These are phyloP conservation scores for Tauraco erythrolophus DNA, from an alignment of 2,113 vertebrate genomes.

Conservation along the genomic window DNA sequence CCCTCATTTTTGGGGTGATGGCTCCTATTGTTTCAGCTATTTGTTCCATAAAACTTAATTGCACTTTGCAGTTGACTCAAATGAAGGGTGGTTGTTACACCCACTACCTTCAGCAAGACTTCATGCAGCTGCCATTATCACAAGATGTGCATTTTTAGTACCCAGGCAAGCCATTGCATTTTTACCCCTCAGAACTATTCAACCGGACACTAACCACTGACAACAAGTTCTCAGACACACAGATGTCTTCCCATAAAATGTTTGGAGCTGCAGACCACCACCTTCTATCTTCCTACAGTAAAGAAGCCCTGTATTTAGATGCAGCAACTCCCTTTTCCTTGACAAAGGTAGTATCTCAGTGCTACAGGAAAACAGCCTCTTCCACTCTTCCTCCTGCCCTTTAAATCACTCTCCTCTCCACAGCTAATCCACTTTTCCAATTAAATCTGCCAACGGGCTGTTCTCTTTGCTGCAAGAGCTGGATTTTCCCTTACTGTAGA, in stretches of 20 bases:
- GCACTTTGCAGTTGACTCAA: neutral
- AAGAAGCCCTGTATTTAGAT: neutral
- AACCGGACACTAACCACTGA: neutral
- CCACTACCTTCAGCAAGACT: neutral
- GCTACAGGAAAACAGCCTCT: neutral
- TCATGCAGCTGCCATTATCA: neutral
- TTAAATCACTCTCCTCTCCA: neutral
- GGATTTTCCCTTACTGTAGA: neutral
- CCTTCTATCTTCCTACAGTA: neutral
- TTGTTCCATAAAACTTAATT: slow-evolving; percentile 22
- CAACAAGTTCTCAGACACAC: neutral
- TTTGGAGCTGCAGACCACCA: neutral
- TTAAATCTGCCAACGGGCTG: neutral
- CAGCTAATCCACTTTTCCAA: neutral
- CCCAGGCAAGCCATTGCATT: neutral
- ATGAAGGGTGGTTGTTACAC: slow-evolving; percentile 3
- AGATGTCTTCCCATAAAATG: neutral
- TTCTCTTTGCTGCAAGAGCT: neutral
- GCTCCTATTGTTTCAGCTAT: slow-evolving; percentile 40
- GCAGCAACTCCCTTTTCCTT: neutral
- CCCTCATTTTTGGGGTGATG: neutral
- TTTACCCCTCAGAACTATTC: neutral
- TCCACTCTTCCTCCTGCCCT: neutral
- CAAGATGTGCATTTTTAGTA: neutral
- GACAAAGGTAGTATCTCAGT: neutral